Evolutionary conservation across 2,113 vertebrate species (phyloP).

Genomic region (Indicator maculatus): DNA sequence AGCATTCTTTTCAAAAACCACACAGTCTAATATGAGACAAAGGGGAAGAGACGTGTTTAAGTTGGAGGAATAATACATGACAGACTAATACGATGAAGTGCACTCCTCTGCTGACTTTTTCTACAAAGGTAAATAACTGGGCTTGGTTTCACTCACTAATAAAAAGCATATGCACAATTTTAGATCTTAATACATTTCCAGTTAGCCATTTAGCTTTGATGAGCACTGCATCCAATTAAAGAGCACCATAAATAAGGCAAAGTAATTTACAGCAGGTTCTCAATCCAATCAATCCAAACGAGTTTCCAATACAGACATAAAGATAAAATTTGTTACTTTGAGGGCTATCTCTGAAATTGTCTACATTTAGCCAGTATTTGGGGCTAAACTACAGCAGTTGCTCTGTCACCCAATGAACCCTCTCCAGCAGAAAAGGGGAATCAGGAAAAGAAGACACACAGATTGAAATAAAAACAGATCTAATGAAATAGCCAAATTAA

Average conservation of each 20-base stretch:
- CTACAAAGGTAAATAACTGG: background rate
- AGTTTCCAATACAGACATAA: background rate
- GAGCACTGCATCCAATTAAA: background rate
- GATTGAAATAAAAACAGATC: no score
- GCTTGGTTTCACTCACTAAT: background rate
- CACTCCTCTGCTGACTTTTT: background rate
- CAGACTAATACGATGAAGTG: background rate
- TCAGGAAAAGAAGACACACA: no score
- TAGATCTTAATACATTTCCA: background rate
- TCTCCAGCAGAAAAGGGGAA: no score
- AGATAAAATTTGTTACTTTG: background rate
- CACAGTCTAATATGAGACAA: background rate
- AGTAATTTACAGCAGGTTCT: constrained; percentile 13
- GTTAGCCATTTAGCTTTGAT: background rate
- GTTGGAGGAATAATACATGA: background rate
- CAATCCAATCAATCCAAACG: constrained; percentile 4
- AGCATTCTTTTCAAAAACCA: background rate
- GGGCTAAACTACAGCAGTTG: no score
- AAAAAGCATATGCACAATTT: background rate
- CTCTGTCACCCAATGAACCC: no score
- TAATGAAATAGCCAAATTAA: no score
- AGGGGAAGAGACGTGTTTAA: background rate
- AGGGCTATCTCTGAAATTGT: background rate
- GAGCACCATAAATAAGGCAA: background rate
- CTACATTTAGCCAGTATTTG: no score